Base-by-base conservation (phyloP, 2,113 vertebrate species). In the Sturnira hondurensis region DNA sequence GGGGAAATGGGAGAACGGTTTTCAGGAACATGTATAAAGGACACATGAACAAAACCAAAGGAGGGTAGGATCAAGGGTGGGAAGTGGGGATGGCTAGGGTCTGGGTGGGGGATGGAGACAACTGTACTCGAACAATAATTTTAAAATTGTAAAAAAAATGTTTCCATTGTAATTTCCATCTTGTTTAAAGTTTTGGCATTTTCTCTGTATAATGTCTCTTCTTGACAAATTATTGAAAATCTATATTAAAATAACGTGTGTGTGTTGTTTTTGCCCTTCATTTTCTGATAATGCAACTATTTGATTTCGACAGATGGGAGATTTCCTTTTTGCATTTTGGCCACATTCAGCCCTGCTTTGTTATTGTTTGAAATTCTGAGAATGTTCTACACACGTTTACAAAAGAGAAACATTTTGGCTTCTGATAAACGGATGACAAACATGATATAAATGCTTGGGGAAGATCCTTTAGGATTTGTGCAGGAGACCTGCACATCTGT, bases 361-460 rank as follows among this genome's bases (percentile, higher is more conserved):
- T 99, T 99, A 99, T 98, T 99, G 98, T 99, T 99, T 99, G 97
- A 98, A 98, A 98, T 98, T 98, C 97, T 98, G 97, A 97, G 97
- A 98, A 98, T 99, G 98, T 99, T 99, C 99, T 98, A 99, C 97
- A 98, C 98, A 98, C 98, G 97, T 98, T 98, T 99, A 96, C 98
- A 97, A 96, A 96, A 96, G 98, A 96, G 98, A 97, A 98, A 98
- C 98, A 97, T 98, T 98, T 98, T 98, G 98, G 98, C 97, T 95
- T 97, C 98, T 98, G 99, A 99, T 99, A 98, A 99, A 98, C 98
- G 97, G 98, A 99, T 98, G 98, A 98, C 98, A 99, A 98, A 97
- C 93, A 97, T 98, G 98, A 98, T 98, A 98, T 99, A 99, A 99
- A 99, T 94, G 97, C 88, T 96, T 0, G 8, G 89, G 83, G 96